Evolutionary conservation across 2,113 vertebrate genomes (phyloP).

Genomic region (Carassius carassius): DNA sequence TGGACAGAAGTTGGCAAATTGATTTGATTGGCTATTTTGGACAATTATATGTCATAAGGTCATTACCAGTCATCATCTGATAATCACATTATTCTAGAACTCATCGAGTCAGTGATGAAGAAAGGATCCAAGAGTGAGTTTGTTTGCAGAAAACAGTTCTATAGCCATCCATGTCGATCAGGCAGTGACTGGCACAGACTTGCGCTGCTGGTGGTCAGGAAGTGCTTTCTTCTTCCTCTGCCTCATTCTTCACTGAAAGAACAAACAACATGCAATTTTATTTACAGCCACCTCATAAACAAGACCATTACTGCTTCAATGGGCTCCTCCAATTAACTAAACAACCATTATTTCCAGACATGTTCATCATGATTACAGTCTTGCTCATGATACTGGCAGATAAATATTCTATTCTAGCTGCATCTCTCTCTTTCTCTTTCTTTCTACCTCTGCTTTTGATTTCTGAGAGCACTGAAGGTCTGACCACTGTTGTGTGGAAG

Average conservation of each 20-base stretch:
- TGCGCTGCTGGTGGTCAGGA: background rate
- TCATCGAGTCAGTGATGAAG: background rate
- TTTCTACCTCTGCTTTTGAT: background rate
- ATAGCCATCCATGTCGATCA: background rate
- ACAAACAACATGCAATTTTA: background rate
- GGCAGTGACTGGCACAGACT: background rate
- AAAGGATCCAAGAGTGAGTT: background rate
- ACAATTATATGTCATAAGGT: background rate
- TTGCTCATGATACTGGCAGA: background rate
- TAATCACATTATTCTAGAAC: background rate
- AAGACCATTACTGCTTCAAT: constrained; percentile 7
- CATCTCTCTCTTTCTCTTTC: constrained; percentile 25
- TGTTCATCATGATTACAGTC: background rate
- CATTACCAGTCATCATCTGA: background rate
- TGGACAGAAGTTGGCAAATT: background rate
- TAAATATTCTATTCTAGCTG: constrained; percentile 14
- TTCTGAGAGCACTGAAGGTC: constrained; percentile 4
- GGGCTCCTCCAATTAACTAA: background rate
- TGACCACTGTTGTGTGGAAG: constrained; percentile 36
- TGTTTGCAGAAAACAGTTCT: background rate
- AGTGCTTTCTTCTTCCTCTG: background rate
- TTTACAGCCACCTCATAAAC: constrained; percentile 2
- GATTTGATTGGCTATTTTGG: background rate
- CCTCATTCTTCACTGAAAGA: constrained; percentile 13
- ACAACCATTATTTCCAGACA: background rate